Evolutionary conservation across 2,113 vertebrate species (phyloP).

Genomic region (Ameiurus melas): DNA sequence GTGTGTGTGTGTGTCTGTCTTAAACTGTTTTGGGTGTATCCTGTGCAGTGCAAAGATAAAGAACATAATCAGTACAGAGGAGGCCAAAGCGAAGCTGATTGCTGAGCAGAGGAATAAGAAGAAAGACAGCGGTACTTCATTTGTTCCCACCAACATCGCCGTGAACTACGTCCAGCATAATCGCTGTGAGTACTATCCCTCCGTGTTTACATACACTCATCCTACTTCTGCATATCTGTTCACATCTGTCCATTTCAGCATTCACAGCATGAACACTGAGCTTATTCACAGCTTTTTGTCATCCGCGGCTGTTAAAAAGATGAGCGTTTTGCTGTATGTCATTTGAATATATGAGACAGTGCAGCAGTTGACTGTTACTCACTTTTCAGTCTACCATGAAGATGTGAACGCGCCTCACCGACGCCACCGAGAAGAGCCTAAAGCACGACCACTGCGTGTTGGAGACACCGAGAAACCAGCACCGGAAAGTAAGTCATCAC

Average conservation of each 20-base stretch:
- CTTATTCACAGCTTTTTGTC: background rate
- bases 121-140: slow-evolving; percentile 92
- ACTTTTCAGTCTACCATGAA: slow-evolving; percentile 87
- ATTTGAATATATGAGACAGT: slow-evolving; percentile 3
- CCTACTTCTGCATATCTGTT: background rate
- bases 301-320: background rate
- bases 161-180: slow-evolving; percentile 99
- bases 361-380: background rate
- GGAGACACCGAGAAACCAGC: slow-evolving; percentile 95
- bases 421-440: slow-evolving; percentile 93
- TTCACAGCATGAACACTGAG: background rate
- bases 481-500: slow-evolving; percentile 80
- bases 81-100: slow-evolving; percentile 92
- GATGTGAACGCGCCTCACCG: slow-evolving; percentile 89
- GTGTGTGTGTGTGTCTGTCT: background rate
- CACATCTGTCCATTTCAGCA: background rate
- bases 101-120: slow-evolving; percentile 97
- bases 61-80: slow-evolving; percentile 95
- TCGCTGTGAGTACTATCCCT: slow-evolving; percentile 81
- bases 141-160: slow-evolving; percentile 97
- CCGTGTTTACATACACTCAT: background rate
- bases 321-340: background rate
- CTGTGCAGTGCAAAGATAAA: slow-evolving; percentile 91
- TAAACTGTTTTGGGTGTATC: background rate
- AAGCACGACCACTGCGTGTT: slow-evolving; percentile 88